These are phyloP conservation scores for Protonibea diacanthus DNA, from an alignment of 2,797 vertebrate species.

Conservation along the genomic window DNA sequence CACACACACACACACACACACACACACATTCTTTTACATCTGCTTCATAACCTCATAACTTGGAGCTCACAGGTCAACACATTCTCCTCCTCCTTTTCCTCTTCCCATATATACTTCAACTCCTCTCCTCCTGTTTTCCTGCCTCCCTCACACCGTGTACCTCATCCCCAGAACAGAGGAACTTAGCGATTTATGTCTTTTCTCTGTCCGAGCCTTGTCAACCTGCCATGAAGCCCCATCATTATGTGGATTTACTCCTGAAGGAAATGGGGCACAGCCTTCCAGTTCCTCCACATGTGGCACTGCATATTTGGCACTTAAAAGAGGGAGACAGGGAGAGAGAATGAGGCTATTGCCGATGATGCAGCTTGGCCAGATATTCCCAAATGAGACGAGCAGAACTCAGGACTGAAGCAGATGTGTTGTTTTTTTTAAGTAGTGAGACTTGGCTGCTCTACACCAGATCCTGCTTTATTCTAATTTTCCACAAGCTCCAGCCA, in stretches of 20 bases:
- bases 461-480: constrained; percentile 11
- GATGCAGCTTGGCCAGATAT: constrained; percentile 53
- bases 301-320: constrained; percentile 53
- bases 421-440: constrained; percentile 27
- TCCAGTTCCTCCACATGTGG: constrained; percentile 65
- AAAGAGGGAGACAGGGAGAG: constrained; percentile 19
- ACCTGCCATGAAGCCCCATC: constrained; percentile 59
- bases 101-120: constrained; percentile 59
- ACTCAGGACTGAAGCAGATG: constrained; percentile 39
- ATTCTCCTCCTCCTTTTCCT: constrained; percentile 45
- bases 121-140: constrained; percentile 32
- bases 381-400: constrained; percentile 60
- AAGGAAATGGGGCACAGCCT: constrained; percentile 59
- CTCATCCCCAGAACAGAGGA: constrained; percentile 44
- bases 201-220: constrained; percentile 52
- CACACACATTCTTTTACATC: constrained; percentile 19
- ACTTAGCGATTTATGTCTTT: constrained; percentile 52
- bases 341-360: constrained; percentile 31
- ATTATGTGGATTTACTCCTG: constrained; percentile 69
- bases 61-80: constrained; percentile 45
- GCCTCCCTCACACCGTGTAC: constrained; percentile 17
- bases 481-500: constrained; percentile 56
- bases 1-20: constrained; percentile 5
- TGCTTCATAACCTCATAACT: constrained; percentile 32
- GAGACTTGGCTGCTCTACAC: constrained; percentile 30